Conservation (phyloP, 2,113 vertebrate genomes). For the Naja naja region DNA sequence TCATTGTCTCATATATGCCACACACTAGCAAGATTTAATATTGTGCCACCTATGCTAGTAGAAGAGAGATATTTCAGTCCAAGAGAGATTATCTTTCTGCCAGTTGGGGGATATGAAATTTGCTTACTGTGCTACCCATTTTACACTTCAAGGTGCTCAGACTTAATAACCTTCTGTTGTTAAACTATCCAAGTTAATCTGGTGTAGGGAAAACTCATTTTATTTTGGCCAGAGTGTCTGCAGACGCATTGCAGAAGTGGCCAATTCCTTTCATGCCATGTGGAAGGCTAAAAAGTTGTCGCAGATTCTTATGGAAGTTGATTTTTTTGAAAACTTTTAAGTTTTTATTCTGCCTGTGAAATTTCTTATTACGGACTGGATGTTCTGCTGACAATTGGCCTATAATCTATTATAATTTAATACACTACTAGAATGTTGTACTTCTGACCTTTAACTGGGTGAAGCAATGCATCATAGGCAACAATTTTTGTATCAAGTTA, state of each 20-base stretch:
- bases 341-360: background rate
- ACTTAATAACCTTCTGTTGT: background rate
- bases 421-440: background rate
- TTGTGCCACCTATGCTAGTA: background rate
- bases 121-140: background rate
- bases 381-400: background rate
- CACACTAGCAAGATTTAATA: background rate
- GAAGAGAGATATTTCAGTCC: background rate
- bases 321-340: background rate
- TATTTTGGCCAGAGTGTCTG: background rate
- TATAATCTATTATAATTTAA: background rate
- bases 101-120: background rate
- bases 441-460: background rate
- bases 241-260: background rate
- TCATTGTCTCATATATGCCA: background rate
- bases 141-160: background rate
- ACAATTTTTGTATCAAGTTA: background rate
- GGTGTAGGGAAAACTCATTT: background rate
- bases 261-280: background rate
- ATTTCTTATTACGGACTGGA: background rate
- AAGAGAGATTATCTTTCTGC: background rate
- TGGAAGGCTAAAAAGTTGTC: background rate
- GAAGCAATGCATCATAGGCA: background rate
- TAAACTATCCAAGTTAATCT: background rate
- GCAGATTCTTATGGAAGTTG: background rate